phyloP scores from a whole-genome alignment of 2,888 invertebrate genomes.

The Dolichomitus sp. region DNA sequence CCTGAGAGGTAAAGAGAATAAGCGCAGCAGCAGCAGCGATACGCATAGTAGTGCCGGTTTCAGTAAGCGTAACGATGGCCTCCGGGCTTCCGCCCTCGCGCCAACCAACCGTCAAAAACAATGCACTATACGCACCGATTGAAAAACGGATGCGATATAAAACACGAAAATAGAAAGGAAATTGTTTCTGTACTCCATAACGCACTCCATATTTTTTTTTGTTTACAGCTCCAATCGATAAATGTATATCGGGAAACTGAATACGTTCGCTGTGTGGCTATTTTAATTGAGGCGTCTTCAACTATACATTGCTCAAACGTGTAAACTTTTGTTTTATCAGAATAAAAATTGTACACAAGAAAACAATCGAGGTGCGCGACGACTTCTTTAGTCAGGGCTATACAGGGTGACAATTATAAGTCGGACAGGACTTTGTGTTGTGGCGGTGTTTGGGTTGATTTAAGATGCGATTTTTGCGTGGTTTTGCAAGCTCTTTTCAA shows the following conservation, averaged over 20 bases:
- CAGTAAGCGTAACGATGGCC: conserved; percentile 64
- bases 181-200: conserved; percentile 14
- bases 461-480: too few species aligned
- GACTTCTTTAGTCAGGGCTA: too few species aligned
- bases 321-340: too few species aligned
- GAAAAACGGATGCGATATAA: conserved; percentile 31
- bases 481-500: too few species aligned
- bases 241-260: not conserved
- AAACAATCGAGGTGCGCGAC: too few species aligned
- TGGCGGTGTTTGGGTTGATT: too few species aligned
- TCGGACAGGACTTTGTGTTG: too few species aligned
- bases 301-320: too few species aligned
- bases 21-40: conserved; percentile 12
- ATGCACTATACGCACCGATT: conserved; percentile 26
- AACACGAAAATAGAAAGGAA: conserved; percentile 12
- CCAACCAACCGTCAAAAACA: conserved; percentile 35
- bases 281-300: not conserved
- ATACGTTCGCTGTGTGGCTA: not conserved
- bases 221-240: not conserved
- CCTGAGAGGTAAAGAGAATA: conserved; percentile 42
- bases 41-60: conserved; percentile 24
- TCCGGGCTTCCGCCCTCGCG: conserved; percentile 18
- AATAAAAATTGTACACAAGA: too few species aligned
- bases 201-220: not conserved
- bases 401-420: too few species aligned